phyloP scores from a whole-genome alignment of 2,797 vertebrate species.

The Myioborus miniatus region DNA sequence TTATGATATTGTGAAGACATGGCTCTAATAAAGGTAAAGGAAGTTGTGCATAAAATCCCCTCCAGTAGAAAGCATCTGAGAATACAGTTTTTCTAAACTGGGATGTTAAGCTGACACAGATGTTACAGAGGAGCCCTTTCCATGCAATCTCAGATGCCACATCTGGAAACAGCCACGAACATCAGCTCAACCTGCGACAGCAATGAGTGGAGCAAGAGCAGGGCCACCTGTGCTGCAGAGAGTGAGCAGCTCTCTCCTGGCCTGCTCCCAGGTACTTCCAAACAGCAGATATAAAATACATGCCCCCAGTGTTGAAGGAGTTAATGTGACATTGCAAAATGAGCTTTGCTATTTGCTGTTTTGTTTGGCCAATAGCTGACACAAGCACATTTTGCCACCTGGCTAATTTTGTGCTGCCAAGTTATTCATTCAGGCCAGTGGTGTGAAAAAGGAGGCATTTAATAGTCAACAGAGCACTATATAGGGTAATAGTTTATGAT shows the following conservation, averaged over 20 bases:
- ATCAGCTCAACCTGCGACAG: neutral
- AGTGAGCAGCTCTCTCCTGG: neutral
- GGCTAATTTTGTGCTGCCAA: conserved; percentile 75
- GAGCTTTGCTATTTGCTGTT: conserved; percentile 70
- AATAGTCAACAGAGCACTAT: conserved; percentile 75
- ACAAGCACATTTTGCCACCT: conserved; percentile 76
- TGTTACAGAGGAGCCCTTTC: neutral
- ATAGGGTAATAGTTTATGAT: conserved; percentile 77
- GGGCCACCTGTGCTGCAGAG: neutral
- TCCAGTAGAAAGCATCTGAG: neutral
- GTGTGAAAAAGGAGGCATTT: conserved; percentile 78
- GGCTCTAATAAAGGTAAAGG: neutral
- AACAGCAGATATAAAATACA: neutral
- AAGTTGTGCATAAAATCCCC: neutral
- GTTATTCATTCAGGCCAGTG: conserved; percentile 76
- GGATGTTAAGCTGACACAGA: neutral
- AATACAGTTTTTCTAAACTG: neutral
- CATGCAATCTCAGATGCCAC: neutral
- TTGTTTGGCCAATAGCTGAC: conserved; percentile 74
- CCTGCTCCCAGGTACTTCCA: neutral
- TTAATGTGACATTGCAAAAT: conserved; percentile 71
- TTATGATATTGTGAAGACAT: neutral
- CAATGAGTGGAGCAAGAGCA: neutral
- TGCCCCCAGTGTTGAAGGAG: conserved; percentile 40
- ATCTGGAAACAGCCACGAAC: neutral